phyloP scores from a whole-genome alignment of 1,140 invertebrate species.

The Tetraneura akinire region DNA sequence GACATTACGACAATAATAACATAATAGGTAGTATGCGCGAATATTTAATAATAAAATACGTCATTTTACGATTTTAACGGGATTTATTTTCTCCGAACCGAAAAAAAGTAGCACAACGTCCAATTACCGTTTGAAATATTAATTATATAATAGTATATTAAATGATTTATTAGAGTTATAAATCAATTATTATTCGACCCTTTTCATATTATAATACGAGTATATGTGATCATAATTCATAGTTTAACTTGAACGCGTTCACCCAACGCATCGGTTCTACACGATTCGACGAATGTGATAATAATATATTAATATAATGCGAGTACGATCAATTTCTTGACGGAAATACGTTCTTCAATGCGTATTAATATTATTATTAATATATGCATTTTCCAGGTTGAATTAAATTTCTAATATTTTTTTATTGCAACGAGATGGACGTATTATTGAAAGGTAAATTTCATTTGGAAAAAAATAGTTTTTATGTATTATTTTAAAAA shows the following conservation, averaged over 20 bases:
- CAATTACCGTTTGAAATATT: conserved; percentile 1
- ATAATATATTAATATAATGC: background rate
- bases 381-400: too few relatives aligned
- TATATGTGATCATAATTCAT: too few relatives aligned
- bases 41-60: background rate
- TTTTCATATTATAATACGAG: background rate
- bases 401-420: too few relatives aligned
- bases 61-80: background rate
- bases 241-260: too few relatives aligned
- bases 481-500: too few relatives aligned
- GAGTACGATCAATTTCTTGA: background rate
- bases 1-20: background rate
- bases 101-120: background rate
- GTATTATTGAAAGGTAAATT: too few relatives aligned
- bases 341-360: too few relatives aligned
- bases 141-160: background rate
- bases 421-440: too few relatives aligned
- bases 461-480: too few relatives aligned
- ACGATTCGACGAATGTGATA: background rate
- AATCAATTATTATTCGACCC: background rate
- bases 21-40: background rate
- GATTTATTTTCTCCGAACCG: conserved; percentile 4
- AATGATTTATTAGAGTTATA: background rate
- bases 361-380: too few relatives aligned
- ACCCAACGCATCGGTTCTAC: background rate